Base-by-base conservation (phyloP, 2,888 invertebrate genomes). In the Rhogogaster chlorosoma region DNA sequence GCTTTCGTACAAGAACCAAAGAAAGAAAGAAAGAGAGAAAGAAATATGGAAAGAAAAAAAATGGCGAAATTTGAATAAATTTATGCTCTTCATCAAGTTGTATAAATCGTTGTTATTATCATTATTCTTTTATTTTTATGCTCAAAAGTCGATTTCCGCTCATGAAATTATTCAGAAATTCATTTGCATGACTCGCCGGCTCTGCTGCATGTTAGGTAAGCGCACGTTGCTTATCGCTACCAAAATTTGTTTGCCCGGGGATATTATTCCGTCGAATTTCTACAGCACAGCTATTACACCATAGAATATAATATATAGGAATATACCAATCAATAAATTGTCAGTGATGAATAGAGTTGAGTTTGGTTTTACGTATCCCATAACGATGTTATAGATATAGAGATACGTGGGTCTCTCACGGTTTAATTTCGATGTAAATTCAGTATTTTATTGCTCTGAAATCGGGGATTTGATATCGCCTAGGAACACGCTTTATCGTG, bases 351-450 rank as follows among this genome's bases (percentile, higher is more conserved):
- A 80, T 80, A 80, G 57, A 80, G 57, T 61, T 61, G 57, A 80
- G 36, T 80, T 80, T 26, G 57, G 61, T 61, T 80, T 77, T 77
- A 77, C 49, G 77, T 32, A 73, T 73, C 73, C 73, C 73, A 73
- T 73, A 22, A 73, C 73, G 45, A 73, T 42, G 73, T 73, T 73
- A 36, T 42, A n/a, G 45, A 12, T 36, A 10, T 10, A 7, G 10
- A 75, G 32, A 2, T 70, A 45, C 29, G 29, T 29, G 7, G 32
- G 2, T 42, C 42, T 42, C 42, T 7, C 42, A 42, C 42, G 57
- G 38, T 80, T 80, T 80, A 61, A 80, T 80, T 80, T 80, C 80
- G n/a, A 80, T 80, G 80, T 80, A 80, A 80, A 80, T 80, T 73
- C 71, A 10, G 10, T 12, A 80, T 77, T 77, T 77, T 77, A 77